Evolutionary conservation across 2,113 vertebrate species (phyloP).

Genomic region (Deroptyus accipitrinus): DNA sequence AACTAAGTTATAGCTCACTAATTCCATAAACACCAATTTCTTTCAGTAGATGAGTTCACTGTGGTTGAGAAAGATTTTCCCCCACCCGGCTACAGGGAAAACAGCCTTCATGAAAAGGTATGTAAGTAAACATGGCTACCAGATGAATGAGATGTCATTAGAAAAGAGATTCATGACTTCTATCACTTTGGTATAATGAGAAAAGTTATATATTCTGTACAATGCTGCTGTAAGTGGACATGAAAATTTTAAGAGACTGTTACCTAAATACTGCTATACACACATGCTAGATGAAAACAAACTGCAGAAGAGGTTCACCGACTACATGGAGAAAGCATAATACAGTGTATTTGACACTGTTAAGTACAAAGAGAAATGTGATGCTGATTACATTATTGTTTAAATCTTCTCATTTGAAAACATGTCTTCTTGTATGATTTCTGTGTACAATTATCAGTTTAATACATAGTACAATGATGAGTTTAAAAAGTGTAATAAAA

Average conservation of each 20-base stretch:
- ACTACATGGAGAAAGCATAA: background rate
- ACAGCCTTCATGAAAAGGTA: background rate
- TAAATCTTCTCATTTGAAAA: background rate
- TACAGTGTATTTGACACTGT: background rate
- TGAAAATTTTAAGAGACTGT: background rate
- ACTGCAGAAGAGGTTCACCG: background rate
- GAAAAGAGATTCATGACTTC: background rate
- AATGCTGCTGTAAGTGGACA: background rate
- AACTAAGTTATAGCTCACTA: background rate
- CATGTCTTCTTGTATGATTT: background rate
- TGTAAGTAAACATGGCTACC: background rate
- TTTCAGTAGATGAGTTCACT: background rate
- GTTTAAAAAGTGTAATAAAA: background rate
- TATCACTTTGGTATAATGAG: background rate
- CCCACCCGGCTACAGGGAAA: background rate
- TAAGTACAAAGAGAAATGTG: background rate
- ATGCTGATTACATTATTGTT: background rate
- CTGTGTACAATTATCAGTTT: background rate
- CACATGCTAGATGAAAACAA: background rate
- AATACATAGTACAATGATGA: background rate
- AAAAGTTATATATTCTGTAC: background rate
- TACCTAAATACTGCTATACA: background rate
- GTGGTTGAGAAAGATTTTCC: background rate
- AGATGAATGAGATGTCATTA: background rate
- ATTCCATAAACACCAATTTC: background rate